Percentiles rank a stretch among this genome's conserved stretches.
Evolutionary conservation across 1,140 invertebrate species (phyloP).

Genomic region (Drosophila virilis): DNA sequence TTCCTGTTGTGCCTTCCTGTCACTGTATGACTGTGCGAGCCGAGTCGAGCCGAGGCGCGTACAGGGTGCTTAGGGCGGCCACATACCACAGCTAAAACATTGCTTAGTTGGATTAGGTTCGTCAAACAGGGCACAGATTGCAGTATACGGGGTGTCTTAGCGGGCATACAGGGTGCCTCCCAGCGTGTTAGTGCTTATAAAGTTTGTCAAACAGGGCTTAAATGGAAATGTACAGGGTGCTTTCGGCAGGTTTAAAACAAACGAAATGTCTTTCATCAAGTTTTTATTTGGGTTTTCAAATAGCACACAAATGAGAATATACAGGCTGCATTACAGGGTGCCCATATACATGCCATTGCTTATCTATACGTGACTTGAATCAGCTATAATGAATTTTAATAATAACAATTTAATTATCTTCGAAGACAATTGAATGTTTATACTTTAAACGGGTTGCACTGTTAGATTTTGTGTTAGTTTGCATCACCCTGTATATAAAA

Average conservation of each 20-base stretch:
- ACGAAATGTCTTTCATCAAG: background rate
- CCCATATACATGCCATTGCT: too few relatives aligned
- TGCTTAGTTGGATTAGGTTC: background rate
- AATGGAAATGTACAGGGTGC: background rate
- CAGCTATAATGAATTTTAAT: too few relatives aligned
- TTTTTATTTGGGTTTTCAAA: too few relatives aligned
- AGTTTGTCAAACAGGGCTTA: background rate
- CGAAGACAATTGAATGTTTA: too few relatives aligned
- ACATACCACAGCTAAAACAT: constrained; percentile 1
- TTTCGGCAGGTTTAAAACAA: background rate
- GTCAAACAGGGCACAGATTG: background rate
- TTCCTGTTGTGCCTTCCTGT: constrained; percentile 66
- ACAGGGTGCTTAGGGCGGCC: constrained; percentile 47
- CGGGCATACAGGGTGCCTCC: background rate
- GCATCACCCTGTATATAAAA: constrained; percentile 68
- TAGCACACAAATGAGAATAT: too few relatives aligned
- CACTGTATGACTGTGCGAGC: constrained; percentile 53
- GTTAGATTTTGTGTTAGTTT: too few relatives aligned
- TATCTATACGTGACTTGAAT: background rate
- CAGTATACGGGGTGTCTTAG: constrained; percentile 3
- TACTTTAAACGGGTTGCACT: too few relatives aligned
- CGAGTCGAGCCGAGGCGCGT: constrained; percentile 24
- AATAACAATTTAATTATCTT: too few relatives aligned
- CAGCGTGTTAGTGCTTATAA: background rate
- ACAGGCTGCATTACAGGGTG: too few relatives aligned